Evolutionary conservation across 2,888 invertebrate species (phyloP).

Genomic region (Eudasyphora cyanicolor): DNA sequence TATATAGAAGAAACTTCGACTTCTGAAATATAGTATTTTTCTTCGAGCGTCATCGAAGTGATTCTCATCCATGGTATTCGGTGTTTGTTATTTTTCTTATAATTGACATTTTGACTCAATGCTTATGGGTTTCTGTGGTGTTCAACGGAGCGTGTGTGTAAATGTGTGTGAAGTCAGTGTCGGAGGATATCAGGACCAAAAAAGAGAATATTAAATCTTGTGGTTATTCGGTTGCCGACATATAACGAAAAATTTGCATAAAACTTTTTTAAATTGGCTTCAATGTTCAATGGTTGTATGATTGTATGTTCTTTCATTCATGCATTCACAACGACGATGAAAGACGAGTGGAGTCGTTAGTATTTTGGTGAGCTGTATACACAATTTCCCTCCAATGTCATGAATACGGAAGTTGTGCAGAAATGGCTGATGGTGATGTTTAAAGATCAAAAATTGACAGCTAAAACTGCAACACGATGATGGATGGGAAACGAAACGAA

Average conservation of each 20-base stretch:
- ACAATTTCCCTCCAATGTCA: background rate
- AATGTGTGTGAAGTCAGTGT: background rate
- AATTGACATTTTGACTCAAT: constrained; percentile 65
- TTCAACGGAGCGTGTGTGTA: background rate
- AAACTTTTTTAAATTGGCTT: constrained; percentile 64
- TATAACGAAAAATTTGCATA: constrained; percentile 55
- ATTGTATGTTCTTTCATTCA: no score
- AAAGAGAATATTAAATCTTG: constrained; percentile 53
- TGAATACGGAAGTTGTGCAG: constrained; percentile 34
- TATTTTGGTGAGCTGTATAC: background rate
- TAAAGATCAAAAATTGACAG: constrained; percentile 63
- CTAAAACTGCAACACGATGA: constrained; percentile 49
- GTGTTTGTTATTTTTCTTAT: constrained; percentile 57
- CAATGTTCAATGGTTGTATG: constrained; percentile 61
- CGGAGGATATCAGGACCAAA: background rate
- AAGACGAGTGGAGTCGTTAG: background rate
- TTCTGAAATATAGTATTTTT: constrained; percentile 1
- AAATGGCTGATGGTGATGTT: constrained; percentile 41
- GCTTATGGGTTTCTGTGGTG: constrained; percentile 47
- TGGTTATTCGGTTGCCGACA: constrained; percentile 32
- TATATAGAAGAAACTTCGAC: background rate
- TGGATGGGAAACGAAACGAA: constrained; percentile 40
- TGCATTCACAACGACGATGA: background rate
- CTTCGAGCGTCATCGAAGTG: background rate
- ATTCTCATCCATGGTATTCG: constrained; percentile 31